Evolutionary conservation across 2,113 vertebrate genomes (phyloP).

Genomic region (Anoplopoma fimbria): DNA sequence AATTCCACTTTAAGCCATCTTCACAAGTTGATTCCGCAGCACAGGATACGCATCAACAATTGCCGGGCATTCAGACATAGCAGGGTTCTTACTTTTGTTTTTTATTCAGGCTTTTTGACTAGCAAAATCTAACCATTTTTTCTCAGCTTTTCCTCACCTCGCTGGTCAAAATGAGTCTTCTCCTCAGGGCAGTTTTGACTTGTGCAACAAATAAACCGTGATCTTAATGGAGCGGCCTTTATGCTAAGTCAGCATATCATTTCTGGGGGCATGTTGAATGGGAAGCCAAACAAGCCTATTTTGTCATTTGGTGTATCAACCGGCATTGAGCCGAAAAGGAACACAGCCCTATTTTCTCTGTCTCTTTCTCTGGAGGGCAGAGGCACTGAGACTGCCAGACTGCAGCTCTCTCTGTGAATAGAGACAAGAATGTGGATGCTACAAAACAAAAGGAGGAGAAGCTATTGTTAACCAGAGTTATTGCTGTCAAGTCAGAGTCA

Average conservation of each 20-base stretch:
- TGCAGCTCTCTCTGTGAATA: slow-evolving; percentile 45
- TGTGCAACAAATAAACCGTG: slow-evolving; percentile 50
- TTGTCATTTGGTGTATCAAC: slow-evolving; percentile 61
- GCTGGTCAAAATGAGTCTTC: slow-evolving; percentile 33
- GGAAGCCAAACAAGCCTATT: slow-evolving; percentile 64
- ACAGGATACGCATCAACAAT: background rate
- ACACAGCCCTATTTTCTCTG: slow-evolving; percentile 58
- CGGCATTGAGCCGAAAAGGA: slow-evolving; percentile 67
- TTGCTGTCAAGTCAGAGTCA: slow-evolving; percentile 56
- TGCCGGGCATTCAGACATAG: background rate
- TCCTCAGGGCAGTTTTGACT: slow-evolving; percentile 29
- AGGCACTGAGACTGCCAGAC: slow-evolving; percentile 48
- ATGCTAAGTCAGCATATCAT: slow-evolving; percentile 61
- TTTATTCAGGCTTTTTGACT: slow-evolving; percentile 9
- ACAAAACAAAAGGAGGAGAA: slow-evolving; percentile 61
- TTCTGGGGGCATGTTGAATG: slow-evolving; percentile 60
- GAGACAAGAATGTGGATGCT: slow-evolving; percentile 55
- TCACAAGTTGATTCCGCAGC: slow-evolving; percentile 9
- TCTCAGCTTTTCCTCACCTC: slow-evolving; percentile 15
- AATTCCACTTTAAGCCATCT: slow-evolving; percentile 52
- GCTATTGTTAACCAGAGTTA: slow-evolving; percentile 67
- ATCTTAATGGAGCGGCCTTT: slow-evolving; percentile 56
- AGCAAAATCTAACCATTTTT: slow-evolving; percentile 1
- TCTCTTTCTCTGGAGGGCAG: slow-evolving; percentile 44
- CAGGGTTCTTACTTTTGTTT: slow-evolving; percentile 4